Conservation (phyloP, 2,113 vertebrate genomes). For the Macrotis lagotis region DNA sequence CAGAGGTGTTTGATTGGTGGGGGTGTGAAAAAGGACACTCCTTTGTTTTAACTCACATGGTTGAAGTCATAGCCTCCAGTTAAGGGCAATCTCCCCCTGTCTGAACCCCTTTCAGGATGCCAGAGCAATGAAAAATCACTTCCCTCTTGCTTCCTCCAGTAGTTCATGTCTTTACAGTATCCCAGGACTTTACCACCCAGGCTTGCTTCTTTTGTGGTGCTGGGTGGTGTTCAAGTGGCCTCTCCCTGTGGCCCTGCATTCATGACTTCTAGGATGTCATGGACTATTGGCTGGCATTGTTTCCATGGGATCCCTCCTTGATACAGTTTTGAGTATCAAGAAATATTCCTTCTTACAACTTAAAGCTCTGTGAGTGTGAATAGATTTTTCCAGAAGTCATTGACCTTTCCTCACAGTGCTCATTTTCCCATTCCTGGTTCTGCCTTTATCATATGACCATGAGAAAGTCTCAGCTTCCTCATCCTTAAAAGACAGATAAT, state of each 20-base stretch:
- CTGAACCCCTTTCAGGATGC: neutral
- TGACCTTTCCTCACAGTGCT: neutral
- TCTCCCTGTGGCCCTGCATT: neutral
- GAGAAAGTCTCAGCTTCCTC: conserved; percentile 1
- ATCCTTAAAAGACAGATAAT: neutral
- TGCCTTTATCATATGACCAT: conserved; percentile 5
- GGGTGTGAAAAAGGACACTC: neutral
- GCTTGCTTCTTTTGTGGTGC: neutral
- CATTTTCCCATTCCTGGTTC: neutral
- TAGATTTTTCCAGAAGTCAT: neutral
- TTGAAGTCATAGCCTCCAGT: neutral
- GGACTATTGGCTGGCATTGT: neutral
- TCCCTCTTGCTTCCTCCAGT: neutral
- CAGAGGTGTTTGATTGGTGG: neutral
- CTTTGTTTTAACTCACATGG: neutral
- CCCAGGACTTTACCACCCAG: neutral
- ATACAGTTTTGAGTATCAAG: neutral
- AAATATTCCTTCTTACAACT: neutral
- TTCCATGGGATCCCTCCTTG: neutral
- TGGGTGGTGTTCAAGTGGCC: neutral
- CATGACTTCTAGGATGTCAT: neutral
- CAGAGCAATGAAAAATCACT: neutral
- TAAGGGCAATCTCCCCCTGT: neutral
- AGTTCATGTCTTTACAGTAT: neutral
- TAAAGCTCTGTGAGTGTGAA: neutral